Conservation (phyloP, 1,140 invertebrate genomes). For the Drosophila obscura region DNA sequence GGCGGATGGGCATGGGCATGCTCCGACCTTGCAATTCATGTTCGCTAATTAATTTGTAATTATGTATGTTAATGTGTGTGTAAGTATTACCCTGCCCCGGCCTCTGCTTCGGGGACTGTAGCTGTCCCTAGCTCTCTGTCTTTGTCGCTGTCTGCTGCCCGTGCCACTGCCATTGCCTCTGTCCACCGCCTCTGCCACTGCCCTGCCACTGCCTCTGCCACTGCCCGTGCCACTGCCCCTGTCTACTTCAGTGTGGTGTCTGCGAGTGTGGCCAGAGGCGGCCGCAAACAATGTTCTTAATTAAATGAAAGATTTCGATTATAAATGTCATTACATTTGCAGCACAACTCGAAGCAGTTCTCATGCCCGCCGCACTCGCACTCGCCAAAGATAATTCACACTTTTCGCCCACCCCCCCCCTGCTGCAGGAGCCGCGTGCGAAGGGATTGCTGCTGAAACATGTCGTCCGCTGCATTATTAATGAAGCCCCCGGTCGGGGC, state of each 20-base stretch:
- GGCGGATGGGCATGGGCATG: neutral
- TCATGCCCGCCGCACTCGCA: neutral
- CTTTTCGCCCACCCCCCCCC: too few relatives aligned
- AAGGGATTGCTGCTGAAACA: slow-evolving; percentile 23
- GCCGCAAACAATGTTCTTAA: slow-evolving; percentile 76
- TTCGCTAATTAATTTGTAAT: slow-evolving; percentile 81
- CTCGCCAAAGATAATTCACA: too few relatives aligned
- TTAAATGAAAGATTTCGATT: slow-evolving; percentile 81
- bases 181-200: neutral
- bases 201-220: neutral
- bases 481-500: slow-evolving; percentile 52
- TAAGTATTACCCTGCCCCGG: slow-evolving; percentile 11
- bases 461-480: slow-evolving; percentile 63
- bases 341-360: slow-evolving; percentile 11
- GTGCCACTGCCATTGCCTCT: neutral
- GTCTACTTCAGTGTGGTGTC: slow-evolving; percentile 15
- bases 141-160: neutral
- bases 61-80: slow-evolving; percentile 77
- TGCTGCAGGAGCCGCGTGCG: slow-evolving; percentile 13
- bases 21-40: slow-evolving; percentile 72
- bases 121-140: slow-evolving; percentile 7
- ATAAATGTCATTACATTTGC: slow-evolving; percentile 75
- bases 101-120: neutral
- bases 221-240: neutral
- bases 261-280: slow-evolving; percentile 19